Evolutionary conservation across 2,888 invertebrate genomes (phyloP), one percentile per base, ranked within the genome.

Genomic region (Eupelmus urozonus): DNA sequence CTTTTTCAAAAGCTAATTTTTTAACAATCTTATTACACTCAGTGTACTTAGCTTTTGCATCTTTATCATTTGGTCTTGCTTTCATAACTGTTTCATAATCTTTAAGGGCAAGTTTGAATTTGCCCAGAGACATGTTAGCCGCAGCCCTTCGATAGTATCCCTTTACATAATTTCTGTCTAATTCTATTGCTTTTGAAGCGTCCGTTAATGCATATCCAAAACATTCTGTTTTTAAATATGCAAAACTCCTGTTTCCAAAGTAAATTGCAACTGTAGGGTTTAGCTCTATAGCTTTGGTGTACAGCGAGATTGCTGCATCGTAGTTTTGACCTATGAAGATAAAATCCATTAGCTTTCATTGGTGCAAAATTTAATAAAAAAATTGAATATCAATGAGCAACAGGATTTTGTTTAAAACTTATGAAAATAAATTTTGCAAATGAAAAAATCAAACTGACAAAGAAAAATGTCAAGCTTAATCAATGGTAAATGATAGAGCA

Each of bases 61-160:
- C 98, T 88, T 95, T 95, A 90, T 99, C 98, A 90, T 93, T 96
- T 82, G 99, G 99, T 86, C 95, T 93, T 76, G 95, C 95, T 92
- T 96, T 98, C 82, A 95, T 95, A 82, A 98, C 98, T 95, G 96
- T 95, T 94, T 98, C 98, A 91, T 97, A 99, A 92, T 99, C 99
- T 90, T 95, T 95, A 82, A 99, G 92, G 11, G 99, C 99, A 91
- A 96, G 92, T 91, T 98, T 98, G 90, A 97, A 98, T 92, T 98
- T 98, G 83, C 99, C 98, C 87, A 99, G 91, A 29, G 98, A 97
- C 98, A 99, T 99, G 87, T 98, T 94, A 42, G 99, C 96, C 1
- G 97, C 97, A 0, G 99, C 99, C 87, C 99, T 92, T 85, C 99
- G 93, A 90, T 99, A 99, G 89, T 98, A 99, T 0, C 98, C 99